Evolutionary conservation across 2,888 invertebrate genomes (phyloP).

Genomic region (Bedellia somnulentella): DNA sequence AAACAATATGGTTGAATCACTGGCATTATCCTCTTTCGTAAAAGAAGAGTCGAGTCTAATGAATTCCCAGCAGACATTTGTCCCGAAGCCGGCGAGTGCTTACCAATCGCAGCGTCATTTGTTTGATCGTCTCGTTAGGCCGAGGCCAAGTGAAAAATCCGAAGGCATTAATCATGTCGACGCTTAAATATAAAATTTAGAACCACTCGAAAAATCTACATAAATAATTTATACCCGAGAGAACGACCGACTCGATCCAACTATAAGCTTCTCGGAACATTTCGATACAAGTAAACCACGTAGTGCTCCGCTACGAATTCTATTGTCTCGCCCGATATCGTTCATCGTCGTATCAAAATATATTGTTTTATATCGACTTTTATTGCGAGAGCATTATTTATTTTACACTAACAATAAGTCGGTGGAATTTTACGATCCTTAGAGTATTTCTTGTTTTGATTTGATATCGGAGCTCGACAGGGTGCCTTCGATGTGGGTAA

Average conservation of each 20-base stretch:
- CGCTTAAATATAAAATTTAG: conserved; percentile 51
- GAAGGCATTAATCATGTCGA: conserved; percentile 50
- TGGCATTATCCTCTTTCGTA: conserved; percentile 20
- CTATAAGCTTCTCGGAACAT: conserved; percentile 4
- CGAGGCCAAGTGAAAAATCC: conserved; percentile 48
- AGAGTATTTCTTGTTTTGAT: conserved; percentile 27
- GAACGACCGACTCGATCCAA: conserved; percentile 10
- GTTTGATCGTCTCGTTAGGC: conserved; percentile 42
- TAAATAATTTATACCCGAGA: conserved; percentile 54
- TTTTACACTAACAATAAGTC: conserved; percentile 10
- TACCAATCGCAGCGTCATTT: conserved; percentile 43
- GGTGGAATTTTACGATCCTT: conserved; percentile 15
- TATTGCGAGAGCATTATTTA: conserved; percentile 6
- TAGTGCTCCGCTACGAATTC: too few relatives aligned
- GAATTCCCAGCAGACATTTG: conserved; percentile 38
- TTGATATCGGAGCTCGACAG: conserved; percentile 29
- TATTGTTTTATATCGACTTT: conserved; percentile 4
- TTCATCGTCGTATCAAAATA: conserved; percentile 9
- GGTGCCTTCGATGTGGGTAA: conserved; percentile 19
- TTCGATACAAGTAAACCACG: too few relatives aligned
- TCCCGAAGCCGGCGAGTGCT: conserved; percentile 28
- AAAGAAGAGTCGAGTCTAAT: conserved; percentile 23
- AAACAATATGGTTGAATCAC: conserved; percentile 27
- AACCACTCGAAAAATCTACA: conserved; percentile 50
- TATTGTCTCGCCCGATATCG: conserved; percentile 12